Evolutionary conservation across 1,140 invertebrate species (phyloP), one percentile per base, ranked within the genome.

Genomic region (Melanaphis sacchari): DNA sequence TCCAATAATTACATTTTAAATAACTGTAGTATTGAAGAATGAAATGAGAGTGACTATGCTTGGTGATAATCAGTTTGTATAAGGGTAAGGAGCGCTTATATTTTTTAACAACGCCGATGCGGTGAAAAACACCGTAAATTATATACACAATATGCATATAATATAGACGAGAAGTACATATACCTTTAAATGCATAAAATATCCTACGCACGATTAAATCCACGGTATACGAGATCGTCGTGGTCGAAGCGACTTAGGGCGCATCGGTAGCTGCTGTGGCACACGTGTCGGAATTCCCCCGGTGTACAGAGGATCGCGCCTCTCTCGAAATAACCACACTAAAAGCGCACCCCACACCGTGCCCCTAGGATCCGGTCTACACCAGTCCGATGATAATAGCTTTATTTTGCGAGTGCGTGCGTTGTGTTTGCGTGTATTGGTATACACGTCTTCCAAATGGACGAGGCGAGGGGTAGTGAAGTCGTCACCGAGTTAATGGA

Each of bases 401-500:
- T 91, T 91, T 91, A 91, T 91, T 81, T 81, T 76, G 59, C 59
- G 9, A n/a, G 59, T 76, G 59, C 59, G 31, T 76, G 59, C 31
- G 59, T 49, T 49, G 46, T 76, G 31, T 76, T 59, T 59, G 54
- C 59, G 66, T 21, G 90, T 82, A 76, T 82, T 11, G 81, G n/a
- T 36, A 21, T 82, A 36, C 31, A n/a, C 31, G 4, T 81, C 90
- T 31, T 24, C 40, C 18, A 7, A 15, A 31, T 2, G 31, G 22
- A 18, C 2, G 54, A 1, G 38, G 26, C 38, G 40, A 18, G 6
- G 36, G 81, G 22, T 22, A 84, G 31, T 43, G 22, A 52, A 89
- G 21, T 89, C 46, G 87, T 89, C n/a, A 52, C 46, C 87, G 46
- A 89, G 46, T 52, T 89, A 89, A 89, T 89, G 87, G 87, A 52